Evolutionary conservation across 2,113 vertebrate genomes (phyloP).

Genomic region (Ancistrus triradiatus): DNA sequence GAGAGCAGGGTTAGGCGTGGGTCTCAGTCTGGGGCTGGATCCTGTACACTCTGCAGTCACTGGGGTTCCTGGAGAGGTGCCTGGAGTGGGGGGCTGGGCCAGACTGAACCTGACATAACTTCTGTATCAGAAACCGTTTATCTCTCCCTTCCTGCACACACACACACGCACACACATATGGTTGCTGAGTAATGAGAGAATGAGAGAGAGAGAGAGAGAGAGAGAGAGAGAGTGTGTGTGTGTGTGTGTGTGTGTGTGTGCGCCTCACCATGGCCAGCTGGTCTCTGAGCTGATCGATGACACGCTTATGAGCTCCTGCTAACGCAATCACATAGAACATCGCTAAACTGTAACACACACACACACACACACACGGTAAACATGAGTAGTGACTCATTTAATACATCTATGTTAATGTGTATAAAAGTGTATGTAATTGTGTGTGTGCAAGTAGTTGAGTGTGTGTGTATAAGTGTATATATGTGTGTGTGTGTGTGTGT

Average conservation of each 20-base stretch:
- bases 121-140: constrained; percentile 31
- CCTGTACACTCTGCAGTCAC: not conserved
- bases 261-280: constrained; percentile 84
- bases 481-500: no score
- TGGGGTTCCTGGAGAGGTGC: not conserved
- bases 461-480: no score
- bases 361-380: constrained; percentile 26
- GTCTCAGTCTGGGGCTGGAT: constrained; percentile 13
- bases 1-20: not conserved
- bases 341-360: constrained; percentile 69
- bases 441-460: no score
- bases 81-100: not conserved
- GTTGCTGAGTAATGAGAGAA: not conserved
- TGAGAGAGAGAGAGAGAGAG: not conserved
- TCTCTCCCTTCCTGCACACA: constrained; percentile 18
- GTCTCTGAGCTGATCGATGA: constrained; percentile 81
- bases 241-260: not conserved
- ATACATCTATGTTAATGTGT: no score
- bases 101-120: constrained; percentile 24
- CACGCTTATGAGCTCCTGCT: constrained; percentile 84
- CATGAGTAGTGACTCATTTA: no score
- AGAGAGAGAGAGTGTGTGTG: not conserved
- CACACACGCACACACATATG: no score
- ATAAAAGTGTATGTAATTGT: no score
- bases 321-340: constrained; percentile 93